phyloP scores from a whole-genome alignment of 2,113 vertebrate species.

The Planiliza haematocheilus region DNA sequence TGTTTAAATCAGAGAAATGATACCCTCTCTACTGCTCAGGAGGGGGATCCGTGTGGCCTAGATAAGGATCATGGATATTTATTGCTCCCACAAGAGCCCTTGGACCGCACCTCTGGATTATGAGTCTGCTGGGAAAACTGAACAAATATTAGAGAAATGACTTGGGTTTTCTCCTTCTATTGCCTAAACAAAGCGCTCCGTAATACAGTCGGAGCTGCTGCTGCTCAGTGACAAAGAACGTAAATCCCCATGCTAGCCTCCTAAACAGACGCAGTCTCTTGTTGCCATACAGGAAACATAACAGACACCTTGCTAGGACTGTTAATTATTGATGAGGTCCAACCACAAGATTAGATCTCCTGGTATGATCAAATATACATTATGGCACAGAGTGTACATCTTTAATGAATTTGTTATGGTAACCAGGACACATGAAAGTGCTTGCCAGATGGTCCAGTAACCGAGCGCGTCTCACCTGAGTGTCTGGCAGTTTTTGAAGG shows the following conservation, averaged over 20 bases:
- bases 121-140: constrained; percentile 34
- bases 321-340: constrained; percentile 54
- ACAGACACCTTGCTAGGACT: constrained; percentile 30
- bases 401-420: constrained; percentile 47
- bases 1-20: constrained; percentile 44
- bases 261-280: constrained; percentile 7
- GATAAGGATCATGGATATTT: constrained; percentile 60
- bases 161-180: constrained; percentile 1
- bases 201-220: neutral
- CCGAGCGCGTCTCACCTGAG: constrained; percentile 30
- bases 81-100: constrained; percentile 51
- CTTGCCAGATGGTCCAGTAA: constrained; percentile 43
- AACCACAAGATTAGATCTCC: constrained; percentile 36
- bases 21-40: constrained; percentile 35
- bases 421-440: constrained; percentile 46
- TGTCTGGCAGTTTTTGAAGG: constrained; percentile 12
- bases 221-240: constrained; percentile 10
- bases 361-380: constrained; percentile 59
- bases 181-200: neutral
- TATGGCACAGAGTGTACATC: constrained; percentile 24
- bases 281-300: constrained; percentile 30
- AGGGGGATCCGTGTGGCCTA: constrained; percentile 30
- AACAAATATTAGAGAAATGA: constrained; percentile 53
- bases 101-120: constrained; percentile 37
- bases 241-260: neutral